phyloP scores from a whole-genome alignment of 2,113 vertebrate species.

The Bubo scandiacus region DNA sequence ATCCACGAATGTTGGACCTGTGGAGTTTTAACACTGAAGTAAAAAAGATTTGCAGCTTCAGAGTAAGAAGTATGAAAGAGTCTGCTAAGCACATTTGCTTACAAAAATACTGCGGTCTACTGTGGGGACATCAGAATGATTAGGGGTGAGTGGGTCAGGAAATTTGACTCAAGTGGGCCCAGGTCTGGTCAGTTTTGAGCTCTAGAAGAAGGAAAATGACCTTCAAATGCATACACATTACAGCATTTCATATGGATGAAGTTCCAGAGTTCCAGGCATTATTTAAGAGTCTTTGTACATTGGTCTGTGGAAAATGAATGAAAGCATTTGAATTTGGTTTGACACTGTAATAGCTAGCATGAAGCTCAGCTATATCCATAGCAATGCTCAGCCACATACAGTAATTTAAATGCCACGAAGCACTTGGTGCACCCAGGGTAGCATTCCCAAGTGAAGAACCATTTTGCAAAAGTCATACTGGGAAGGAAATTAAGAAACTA shows the following conservation, averaged over 20 bases:
- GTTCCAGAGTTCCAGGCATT: not conserved
- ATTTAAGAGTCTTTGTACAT: not conserved
- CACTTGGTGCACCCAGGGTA: not conserved
- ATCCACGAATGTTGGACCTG: constrained; percentile 8
- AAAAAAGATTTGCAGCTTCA: constrained; percentile 14
- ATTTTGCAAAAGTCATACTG: not conserved
- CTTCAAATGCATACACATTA: not conserved
- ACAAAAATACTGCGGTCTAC: not conserved
- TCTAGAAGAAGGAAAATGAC: not conserved
- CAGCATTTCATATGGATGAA: not conserved
- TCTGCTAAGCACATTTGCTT: not conserved
- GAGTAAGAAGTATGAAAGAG: not conserved
- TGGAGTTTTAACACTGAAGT: constrained; percentile 22
- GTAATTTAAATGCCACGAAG: not conserved
- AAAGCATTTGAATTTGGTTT: not conserved
- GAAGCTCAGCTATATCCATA: not conserved
- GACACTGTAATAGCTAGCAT: not conserved
- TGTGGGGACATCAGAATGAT: not conserved
- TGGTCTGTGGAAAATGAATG: not conserved
- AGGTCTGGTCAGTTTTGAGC: not conserved
- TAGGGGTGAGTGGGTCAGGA: not conserved
- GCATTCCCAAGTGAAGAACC: not conserved
- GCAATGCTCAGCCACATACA: not conserved
- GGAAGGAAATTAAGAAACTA: not conserved
- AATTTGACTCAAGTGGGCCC: not conserved